Percentiles rank a stretch among this genome's conserved stretches.
Evolutionary conservation across 2,797 vertebrate genomes (phyloP).

Genomic region (Tokudaia muenninki): DNA sequence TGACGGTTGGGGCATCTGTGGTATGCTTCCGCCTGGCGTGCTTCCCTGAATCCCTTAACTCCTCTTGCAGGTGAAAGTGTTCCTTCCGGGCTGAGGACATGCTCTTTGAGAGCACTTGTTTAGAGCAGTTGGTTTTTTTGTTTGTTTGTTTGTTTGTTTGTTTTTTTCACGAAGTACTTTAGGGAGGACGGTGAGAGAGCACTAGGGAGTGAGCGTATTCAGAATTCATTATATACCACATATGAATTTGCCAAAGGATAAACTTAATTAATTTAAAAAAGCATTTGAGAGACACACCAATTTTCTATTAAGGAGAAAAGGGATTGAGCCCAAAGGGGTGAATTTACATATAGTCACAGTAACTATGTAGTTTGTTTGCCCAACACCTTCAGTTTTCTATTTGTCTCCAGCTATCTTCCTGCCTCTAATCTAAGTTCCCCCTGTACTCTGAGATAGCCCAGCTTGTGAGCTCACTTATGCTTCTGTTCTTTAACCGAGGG

Average conservation of each 20-base stretch:
- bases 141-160: not conserved
- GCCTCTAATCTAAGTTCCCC: not conserved
- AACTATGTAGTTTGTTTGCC: not conserved
- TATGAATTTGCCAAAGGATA: not conserved
- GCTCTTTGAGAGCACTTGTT: slow-evolving; percentile 26
- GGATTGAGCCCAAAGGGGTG: not conserved
- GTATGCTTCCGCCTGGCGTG: not conserved
- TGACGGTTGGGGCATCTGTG: not conserved
- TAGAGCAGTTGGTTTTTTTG: not conserved
- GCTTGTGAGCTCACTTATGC: slow-evolving; percentile 7
- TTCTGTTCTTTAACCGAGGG: slow-evolving; percentile 39
- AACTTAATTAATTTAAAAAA: not conserved
- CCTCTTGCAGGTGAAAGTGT: slow-evolving; percentile 26
- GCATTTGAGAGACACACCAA: not conserved
- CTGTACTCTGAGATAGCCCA: not conserved
- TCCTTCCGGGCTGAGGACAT: slow-evolving; percentile 49
- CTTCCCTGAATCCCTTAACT: slow-evolving; percentile 57
- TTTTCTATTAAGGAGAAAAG: not conserved
- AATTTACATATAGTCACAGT: not conserved
- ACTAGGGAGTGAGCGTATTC: not conserved
- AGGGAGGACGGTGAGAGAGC: not conserved
- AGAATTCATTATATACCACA: not conserved
- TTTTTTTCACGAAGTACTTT: not conserved
- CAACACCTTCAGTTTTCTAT: not conserved
- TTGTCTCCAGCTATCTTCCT: not conserved